These are phyloP conservation scores for Arenicola marina DNA, from an alignment of 2,888 invertebrate species.

Conservation along the genomic window DNA sequence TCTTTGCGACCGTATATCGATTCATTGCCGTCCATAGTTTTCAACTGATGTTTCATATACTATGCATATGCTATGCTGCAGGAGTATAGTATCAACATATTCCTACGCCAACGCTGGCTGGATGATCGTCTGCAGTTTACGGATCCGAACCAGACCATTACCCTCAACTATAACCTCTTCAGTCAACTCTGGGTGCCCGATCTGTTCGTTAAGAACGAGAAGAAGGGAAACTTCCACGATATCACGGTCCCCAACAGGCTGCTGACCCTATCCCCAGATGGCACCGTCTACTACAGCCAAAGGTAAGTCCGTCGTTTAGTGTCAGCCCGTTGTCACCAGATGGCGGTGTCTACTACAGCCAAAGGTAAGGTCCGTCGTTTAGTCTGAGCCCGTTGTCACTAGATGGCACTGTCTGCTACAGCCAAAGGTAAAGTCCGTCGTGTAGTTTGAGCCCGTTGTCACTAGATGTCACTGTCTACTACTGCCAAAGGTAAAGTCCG, in stretches of 20 bases:
- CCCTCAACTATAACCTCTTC: slow-evolving; percentile 21
- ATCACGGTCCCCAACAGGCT: slow-evolving; percentile 95
- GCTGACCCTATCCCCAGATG: slow-evolving; percentile 88
- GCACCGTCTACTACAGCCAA: slow-evolving; percentile 73
- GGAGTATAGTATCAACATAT: slow-evolving; percentile 15
- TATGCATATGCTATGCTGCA: no score
- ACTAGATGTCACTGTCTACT: no score
- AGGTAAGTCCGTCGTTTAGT: background rate
- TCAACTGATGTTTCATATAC: no score
- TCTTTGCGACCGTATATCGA: no score
- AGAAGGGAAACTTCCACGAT: slow-evolving; percentile 90
- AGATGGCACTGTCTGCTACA: no score
- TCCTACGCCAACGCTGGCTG: slow-evolving; percentile 17
- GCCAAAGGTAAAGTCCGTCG: background rate
- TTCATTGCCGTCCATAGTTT: no score
- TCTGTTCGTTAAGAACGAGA: slow-evolving; percentile 91
- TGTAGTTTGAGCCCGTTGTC: background rate
- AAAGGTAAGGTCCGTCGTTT: background rate
- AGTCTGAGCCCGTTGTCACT: no score
- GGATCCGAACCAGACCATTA: background rate
- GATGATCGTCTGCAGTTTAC: slow-evolving; percentile 3
- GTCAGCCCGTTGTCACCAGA: no score
- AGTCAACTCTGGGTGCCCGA: slow-evolving; percentile 82
- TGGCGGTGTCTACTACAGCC: slow-evolving; percentile 69
- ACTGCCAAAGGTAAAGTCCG: background rate